Evolutionary conservation across 2,797 vertebrate genomes (phyloP).

Genomic region (Pangasius macronema): DNA sequence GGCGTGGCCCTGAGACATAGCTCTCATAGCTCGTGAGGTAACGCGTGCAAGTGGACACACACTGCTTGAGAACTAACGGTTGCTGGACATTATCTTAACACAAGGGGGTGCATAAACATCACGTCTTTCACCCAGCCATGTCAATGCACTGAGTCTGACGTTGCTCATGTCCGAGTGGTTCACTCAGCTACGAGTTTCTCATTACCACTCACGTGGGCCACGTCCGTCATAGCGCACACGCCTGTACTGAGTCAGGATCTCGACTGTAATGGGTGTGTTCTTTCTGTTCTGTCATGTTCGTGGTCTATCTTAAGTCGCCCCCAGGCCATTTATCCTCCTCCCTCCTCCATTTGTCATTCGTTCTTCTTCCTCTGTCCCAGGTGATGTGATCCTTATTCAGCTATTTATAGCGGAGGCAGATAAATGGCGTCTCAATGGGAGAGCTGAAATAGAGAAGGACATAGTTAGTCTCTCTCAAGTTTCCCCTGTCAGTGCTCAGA

Average conservation of each 20-base stretch:
- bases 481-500: background rate
- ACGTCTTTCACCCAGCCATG: background rate
- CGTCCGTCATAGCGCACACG: background rate
- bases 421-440: constrained; percentile 68
- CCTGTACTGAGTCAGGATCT: background rate
- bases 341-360: constrained; percentile 42
- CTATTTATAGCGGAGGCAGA: constrained; percentile 73
- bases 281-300: constrained; percentile 3
- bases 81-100: constrained; percentile 2
- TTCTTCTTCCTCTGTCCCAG: constrained; percentile 38
- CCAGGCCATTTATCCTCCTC: background rate
- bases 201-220: background rate
- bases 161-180: background rate
- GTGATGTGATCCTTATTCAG: constrained; percentile 65
- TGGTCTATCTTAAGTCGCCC: background rate
- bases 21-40: background rate
- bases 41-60: background rate
- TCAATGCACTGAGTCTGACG: background rate
- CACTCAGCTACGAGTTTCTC: background rate
- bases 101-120: constrained; percentile 7
- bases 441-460: constrained; percentile 61
- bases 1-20: background rate
- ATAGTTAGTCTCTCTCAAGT: constrained; percentile 55
- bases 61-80: background rate
- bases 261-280: background rate